Evolutionary conservation across 2,113 vertebrate species (phyloP).

Genomic region (Elaphurus davidianus): DNA sequence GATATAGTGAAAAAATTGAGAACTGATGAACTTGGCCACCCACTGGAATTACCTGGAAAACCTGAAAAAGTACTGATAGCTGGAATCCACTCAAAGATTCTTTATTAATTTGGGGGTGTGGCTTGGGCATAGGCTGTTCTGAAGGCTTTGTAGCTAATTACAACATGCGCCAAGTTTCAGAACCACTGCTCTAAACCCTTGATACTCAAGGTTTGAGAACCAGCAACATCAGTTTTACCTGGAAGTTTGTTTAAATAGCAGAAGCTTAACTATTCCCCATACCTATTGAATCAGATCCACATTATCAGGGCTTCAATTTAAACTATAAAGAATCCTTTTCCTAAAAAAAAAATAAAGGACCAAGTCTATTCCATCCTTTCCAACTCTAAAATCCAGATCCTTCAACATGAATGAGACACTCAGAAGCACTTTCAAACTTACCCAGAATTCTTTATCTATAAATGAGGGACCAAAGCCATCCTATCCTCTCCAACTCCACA

Average conservation of each 20-base stretch:
- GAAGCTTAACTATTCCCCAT: not conserved
- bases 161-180: not conserved
- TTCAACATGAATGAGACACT: not conserved
- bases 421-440: not conserved
- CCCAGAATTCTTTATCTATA: not conserved
- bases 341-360: not conserved
- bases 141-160: not conserved
- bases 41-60: not conserved
- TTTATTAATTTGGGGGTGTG: not conserved
- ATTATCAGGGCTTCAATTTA: not conserved
- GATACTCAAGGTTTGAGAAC: not conserved
- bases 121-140: not conserved
- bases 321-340: not conserved
- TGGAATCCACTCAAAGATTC: not conserved
- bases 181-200: not conserved
- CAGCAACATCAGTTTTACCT: not conserved
- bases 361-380: not conserved
- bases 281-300: not conserved
- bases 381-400: not conserved
- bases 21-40: not conserved
- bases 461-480: not conserved
- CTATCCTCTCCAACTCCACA: not conserved
- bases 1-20: not conserved
- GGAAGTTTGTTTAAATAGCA: not conserved
- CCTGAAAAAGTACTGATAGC: not conserved